Conservation (phyloP, 2,888 invertebrate species). For the Acrobasis suavella region DNA sequence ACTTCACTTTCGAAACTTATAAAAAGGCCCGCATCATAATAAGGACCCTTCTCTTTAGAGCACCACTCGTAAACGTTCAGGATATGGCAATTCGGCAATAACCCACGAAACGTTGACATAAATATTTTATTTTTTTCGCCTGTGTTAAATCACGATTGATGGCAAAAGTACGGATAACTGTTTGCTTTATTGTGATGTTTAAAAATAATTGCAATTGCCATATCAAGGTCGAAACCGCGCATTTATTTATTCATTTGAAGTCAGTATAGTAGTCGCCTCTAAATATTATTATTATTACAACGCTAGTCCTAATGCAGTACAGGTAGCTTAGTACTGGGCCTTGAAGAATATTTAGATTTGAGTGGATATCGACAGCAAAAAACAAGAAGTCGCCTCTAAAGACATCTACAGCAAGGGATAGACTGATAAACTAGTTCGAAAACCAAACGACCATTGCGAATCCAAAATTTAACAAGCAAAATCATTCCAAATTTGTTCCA, state of each 20-base stretch:
- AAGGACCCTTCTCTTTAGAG: constrained; percentile 52
- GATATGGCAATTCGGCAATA: constrained; percentile 36
- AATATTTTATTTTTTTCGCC: constrained; percentile 28
- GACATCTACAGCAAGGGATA: too few relatives aligned
- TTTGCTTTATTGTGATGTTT: not conserved
- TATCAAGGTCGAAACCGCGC: too few relatives aligned
- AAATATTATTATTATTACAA: too few relatives aligned
- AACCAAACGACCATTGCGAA: too few relatives aligned
- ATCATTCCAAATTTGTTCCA: constrained; percentile 21
- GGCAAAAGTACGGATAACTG: not conserved
- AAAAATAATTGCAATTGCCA: constrained; percentile 45
- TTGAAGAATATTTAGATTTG: too few relatives aligned
- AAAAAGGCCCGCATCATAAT: constrained; percentile 46
- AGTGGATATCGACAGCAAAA: too few relatives aligned
- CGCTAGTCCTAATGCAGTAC: too few relatives aligned
- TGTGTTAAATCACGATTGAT: constrained; percentile 19
- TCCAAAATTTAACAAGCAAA: not conserved
- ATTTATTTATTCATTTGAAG: too few relatives aligned
- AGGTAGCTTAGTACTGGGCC: too few relatives aligned
- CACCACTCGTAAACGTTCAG: constrained; percentile 49
- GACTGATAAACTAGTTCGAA: too few relatives aligned
- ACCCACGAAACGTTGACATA: constrained; percentile 39
- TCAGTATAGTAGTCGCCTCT: too few relatives aligned
- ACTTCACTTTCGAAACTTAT: constrained; percentile 74
- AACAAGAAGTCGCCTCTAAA: too few relatives aligned